Base-by-base conservation (phyloP, 2,888 invertebrate species). In the Sinodicranocentrus sp. region DNA sequence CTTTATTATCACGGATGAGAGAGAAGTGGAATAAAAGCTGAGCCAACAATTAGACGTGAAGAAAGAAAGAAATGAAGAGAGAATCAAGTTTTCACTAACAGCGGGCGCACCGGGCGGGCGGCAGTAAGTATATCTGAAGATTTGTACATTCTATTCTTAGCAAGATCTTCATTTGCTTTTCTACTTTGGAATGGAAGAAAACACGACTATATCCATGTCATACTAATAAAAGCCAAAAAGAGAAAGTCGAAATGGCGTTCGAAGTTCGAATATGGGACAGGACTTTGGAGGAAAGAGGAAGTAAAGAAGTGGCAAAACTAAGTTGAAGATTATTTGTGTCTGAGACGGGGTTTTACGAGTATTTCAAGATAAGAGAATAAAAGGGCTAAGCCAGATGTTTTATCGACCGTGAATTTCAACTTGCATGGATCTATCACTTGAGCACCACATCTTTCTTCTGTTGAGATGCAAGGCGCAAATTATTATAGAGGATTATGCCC, bases 291-390 rank as follows among this genome's bases (percentile, higher is more conserved):
- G n/a, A 28, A 61, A 33, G 61, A 61, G 61, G 61, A 61, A 17
- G n/a, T n/a, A 61, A 15, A 61, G 23, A 57, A 57, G 57, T 57
- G 57, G 28, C 57, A 57, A 15, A n/a, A 61, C 28, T 61, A 61
- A 61, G 61, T 33, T 61, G 61, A 61, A 33, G 33, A 33, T 61
- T 61, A 61, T 61, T 61, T 61, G 28, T n/a, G n/a, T 61, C 28
- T 26, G n/a, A 13, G 33, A 61, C 61, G 33, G 33, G 57, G 23
- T 57, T 57, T 57, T 57, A 57, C 21, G 57, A 57, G 57, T 21
- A 23, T 57, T 13, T 8, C 13, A 3, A 54, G 5, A 21, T 1
- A 25, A 23, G 57, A 57, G 57, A 8, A 52, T 17, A 52, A 57
- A 48, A 57, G 13, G 15, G 57, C 57, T 57, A 57, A 57, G 23